A percentile compares a stretch with the other conserved stretches of the same genome.
Evolutionary conservation across 2,888 invertebrate genomes (phyloP).

Genomic region (Dinocampus coccinellae): DNA sequence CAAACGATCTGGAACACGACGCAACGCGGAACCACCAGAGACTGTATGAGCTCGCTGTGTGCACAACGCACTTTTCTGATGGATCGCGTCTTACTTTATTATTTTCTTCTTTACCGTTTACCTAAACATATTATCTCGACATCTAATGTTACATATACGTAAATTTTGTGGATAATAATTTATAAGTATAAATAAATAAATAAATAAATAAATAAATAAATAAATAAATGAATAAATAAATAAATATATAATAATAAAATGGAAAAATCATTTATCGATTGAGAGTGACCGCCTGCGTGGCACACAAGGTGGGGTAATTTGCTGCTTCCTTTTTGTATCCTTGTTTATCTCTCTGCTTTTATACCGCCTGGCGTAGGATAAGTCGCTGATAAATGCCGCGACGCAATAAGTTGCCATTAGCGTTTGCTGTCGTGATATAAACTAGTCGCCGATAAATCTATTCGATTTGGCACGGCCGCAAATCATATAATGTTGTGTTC

Average conservation of each 20-base stretch:
- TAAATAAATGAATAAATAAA: too few species aligned
- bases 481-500: slow-evolving; percentile 34
- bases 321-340: neutral
- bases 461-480: slow-evolving; percentile 28
- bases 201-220: too few species aligned
- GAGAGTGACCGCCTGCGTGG: slow-evolving; percentile 20
- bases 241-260: too few species aligned
- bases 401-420: slow-evolving; percentile 64
- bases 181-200: too few species aligned
- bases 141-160: slow-evolving; percentile 16
- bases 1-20: slow-evolving; percentile 26
- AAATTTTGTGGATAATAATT: neutral
- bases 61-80: slow-evolving; percentile 5
- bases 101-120: slow-evolving; percentile 8
- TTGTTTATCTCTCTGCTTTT: neutral
- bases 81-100: slow-evolving; percentile 27
- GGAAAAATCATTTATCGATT: slow-evolving; percentile 26
- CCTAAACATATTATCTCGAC: slow-evolving; percentile 37
- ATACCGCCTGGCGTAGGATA: slow-evolving; percentile 26
- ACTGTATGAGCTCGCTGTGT: slow-evolving; percentile 7
- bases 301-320: neutral
- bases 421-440: slow-evolving; percentile 51
- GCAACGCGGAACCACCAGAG: slow-evolving; percentile 11
- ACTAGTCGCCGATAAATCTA: slow-evolving; percentile 32
- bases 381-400: slow-evolving; percentile 41